These are phyloP conservation scores for Prunella strophiata DNA, from an alignment of 2,797 vertebrate species.

Conservation along the genomic window DNA sequence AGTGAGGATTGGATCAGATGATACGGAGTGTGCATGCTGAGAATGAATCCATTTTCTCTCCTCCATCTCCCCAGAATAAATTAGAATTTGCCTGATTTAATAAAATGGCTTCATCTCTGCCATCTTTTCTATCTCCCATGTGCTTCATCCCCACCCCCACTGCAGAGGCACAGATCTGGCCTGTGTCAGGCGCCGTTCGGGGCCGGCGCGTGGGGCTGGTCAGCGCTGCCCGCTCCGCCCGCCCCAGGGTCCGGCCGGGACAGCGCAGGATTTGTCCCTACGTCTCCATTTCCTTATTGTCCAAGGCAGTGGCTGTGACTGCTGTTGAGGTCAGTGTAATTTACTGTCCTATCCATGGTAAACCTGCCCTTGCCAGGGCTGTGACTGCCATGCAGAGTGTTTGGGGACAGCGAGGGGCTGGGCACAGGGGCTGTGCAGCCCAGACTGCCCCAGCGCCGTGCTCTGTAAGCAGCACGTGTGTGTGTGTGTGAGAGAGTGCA, in stretches of 20 bases:
- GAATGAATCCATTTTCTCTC: constrained; percentile 74
- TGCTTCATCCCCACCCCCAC: constrained; percentile 41
- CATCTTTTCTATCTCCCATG: constrained; percentile 63
- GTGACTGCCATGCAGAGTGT: constrained; percentile 84
- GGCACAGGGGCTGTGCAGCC: background rate
- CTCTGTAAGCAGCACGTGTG: background rate
- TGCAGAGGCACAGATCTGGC: background rate
- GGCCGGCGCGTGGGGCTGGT: background rate
- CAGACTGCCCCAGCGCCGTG: constrained; percentile 22
- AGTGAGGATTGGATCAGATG: constrained; percentile 59
- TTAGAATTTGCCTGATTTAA: constrained; percentile 86
- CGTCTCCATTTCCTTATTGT: constrained; percentile 90
- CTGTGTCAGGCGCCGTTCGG: background rate
- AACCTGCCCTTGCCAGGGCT: constrained; percentile 85
- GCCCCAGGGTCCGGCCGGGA: background rate
- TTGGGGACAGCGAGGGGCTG: constrained; percentile 38
- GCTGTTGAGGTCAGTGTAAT: constrained; percentile 85
- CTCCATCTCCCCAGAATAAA: constrained; percentile 75
- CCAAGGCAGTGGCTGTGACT: constrained; percentile 88
- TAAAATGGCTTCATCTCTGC: constrained; percentile 92
- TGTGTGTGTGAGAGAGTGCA: background rate
- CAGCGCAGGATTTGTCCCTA: constrained; percentile 86
- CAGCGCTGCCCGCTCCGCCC: background rate
- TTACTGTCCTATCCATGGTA: constrained; percentile 88
- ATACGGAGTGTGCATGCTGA: constrained; percentile 61